Evolutionary conservation across 2,888 invertebrate species (phyloP), one percentile per base, ranked within the genome.

Genomic region (Trisateles emortualis): DNA sequence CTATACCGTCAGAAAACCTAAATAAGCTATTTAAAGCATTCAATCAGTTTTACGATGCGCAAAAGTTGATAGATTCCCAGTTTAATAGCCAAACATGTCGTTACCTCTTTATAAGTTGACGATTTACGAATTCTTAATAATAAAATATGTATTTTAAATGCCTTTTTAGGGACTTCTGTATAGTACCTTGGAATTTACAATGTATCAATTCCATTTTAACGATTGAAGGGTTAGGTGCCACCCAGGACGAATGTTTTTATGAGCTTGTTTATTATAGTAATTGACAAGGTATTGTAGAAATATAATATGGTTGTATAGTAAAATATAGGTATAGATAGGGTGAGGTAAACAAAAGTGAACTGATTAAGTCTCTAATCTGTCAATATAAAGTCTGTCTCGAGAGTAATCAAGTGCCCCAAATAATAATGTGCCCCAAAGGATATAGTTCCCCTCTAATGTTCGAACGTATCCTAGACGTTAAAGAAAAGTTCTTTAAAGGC

Each of bases 41-140:
- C 32, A 54, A 41, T 17, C 22, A 33, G 32, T 38, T 71, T 68
- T 62, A 68, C 48, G 57, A 60, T 65, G 58, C 55, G 57, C 63
- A 49, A 26, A 41, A 68, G 52, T 68, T 59, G 65, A 71, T 68
- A 52, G 72, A 70, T 58, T 59, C 55, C 17, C 11, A 14, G 49
- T 11, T 62, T 71, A 59, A 68, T 47, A 14, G 19, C 50, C 14
- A 11, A 40, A 41, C 0, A 36, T 48, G 52, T 68, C 53, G 56
- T 70, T 63, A 58, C 52, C 50, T 54, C 45, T 57, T 58, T 30
- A 32, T 32, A 33, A 33, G 32, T 32, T 32, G 19, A 42, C 24
- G 39, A 66, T 66, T 64, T 60, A 69, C 60, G 52, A 55, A 19
- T 39, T 16, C n/a, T 33, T 1, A 35, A 40, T 46, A 52, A 46